A percentile compares a stretch with the other conserved stretches of the same genome.
These are phyloP conservation scores for Amphiprion clarkii DNA, from an alignment of 2,797 vertebrate species.

Conservation along the genomic window DNA sequence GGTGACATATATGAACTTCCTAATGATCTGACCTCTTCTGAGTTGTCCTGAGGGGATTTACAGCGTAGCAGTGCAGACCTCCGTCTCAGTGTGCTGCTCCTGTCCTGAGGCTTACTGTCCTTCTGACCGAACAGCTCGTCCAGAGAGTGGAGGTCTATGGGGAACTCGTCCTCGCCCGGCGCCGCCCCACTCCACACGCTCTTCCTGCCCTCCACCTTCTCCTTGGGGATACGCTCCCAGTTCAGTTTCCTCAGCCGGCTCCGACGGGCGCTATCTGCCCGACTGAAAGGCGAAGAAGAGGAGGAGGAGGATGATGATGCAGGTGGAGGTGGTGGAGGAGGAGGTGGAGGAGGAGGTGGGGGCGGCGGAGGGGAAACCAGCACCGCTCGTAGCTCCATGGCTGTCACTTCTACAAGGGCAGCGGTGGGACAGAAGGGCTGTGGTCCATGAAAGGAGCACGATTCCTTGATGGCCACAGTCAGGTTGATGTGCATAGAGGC, in stretches of 20 bases:
- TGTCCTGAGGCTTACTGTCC: slow-evolving; percentile 75
- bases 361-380: slow-evolving; percentile 64
- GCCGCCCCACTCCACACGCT: slow-evolving; percentile 84
- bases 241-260: slow-evolving; percentile 86
- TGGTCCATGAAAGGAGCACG: slow-evolving; percentile 82
- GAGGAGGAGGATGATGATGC: slow-evolving; percentile 19
- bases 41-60: slow-evolving; percentile 79
- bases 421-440: slow-evolving; percentile 43
- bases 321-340: slow-evolving; percentile 35
- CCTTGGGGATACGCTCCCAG: slow-evolving; percentile 87
- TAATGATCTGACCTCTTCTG: slow-evolving; percentile 80
- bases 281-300: slow-evolving; percentile 52
- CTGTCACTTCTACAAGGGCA: slow-evolving; percentile 75
- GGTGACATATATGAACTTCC: not conserved
- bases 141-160: slow-evolving; percentile 85
- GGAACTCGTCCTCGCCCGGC: slow-evolving; percentile 82
- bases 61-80: slow-evolving; percentile 70
- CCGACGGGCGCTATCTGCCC: slow-evolving; percentile 62
- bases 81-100: slow-evolving; percentile 67
- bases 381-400: slow-evolving; percentile 78
- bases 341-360: slow-evolving; percentile 63
- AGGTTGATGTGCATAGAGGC: slow-evolving; percentile 80
- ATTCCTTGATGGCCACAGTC: slow-evolving; percentile 75
- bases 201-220: slow-evolving; percentile 85
- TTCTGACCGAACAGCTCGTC: slow-evolving; percentile 87